These are phyloP conservation scores for Gila robusta DNA, from an alignment of 2,797 vertebrate species.

Conservation along the genomic window DNA sequence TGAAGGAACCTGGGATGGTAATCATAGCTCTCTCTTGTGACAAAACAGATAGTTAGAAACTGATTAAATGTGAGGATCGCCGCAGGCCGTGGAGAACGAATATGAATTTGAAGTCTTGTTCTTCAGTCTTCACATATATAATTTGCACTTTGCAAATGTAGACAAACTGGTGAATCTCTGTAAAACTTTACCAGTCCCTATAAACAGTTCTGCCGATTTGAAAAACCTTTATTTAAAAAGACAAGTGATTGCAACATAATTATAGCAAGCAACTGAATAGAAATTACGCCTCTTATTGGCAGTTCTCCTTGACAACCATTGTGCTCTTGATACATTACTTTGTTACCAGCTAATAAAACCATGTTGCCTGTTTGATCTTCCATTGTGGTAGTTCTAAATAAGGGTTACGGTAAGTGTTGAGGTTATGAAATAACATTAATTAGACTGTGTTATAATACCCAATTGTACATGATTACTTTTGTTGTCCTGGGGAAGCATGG, in stretches of 20 bases:
- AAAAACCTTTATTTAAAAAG: background rate
- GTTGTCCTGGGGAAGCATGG: background rate
- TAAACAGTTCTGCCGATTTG: background rate
- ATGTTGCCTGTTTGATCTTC: background rate
- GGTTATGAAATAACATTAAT: slow-evolving; percentile 34
- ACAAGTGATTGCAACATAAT: background rate
- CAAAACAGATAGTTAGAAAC: background rate
- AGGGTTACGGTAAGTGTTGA: background rate
- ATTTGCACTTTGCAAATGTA: background rate
- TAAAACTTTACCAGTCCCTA: background rate
- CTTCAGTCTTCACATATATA: background rate
- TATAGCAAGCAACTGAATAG: background rate
- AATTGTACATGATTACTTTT: slow-evolving; percentile 15
- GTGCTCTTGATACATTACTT: background rate
- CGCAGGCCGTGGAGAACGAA: background rate
- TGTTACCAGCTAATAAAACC: slow-evolving; percentile 9
- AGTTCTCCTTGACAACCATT: slow-evolving; percentile 3
- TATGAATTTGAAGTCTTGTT: background rate
- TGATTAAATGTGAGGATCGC: background rate
- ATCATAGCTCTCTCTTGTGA: slow-evolving; percentile 8
- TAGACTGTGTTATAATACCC: background rate
- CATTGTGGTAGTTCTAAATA: slow-evolving; percentile 2
- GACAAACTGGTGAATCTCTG: background rate
- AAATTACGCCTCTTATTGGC: background rate
- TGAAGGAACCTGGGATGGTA: background rate